Evolutionary conservation across 64 coral and sea anemone genomes (phyloP).

Genomic region (Astreopora myriophthalma): DNA sequence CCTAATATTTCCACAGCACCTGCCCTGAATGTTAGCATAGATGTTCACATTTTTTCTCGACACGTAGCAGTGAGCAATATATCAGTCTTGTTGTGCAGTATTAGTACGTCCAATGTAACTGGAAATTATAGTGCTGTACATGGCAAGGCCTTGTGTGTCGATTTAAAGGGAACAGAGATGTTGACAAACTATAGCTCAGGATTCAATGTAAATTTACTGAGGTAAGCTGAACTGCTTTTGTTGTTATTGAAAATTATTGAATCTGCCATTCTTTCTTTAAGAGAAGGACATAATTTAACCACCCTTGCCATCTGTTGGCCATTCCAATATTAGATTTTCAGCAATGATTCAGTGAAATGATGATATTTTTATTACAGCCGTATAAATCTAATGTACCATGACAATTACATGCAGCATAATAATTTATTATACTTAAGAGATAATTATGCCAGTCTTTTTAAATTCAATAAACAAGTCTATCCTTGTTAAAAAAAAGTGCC

Average conservation of each 20-base stretch:
- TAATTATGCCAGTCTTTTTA: too few relatives aligned
- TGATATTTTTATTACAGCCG: too few relatives aligned
- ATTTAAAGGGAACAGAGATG: slow-evolving; percentile 16
- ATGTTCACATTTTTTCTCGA: neutral
- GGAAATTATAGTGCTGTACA: neutral
- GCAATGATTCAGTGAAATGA: too few relatives aligned
- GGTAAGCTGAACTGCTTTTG: neutral
- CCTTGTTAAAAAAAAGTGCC: too few relatives aligned
- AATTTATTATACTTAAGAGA: too few relatives aligned
- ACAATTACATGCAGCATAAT: too few relatives aligned
- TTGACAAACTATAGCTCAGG: neutral
- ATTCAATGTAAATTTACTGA: neutral
- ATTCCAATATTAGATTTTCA: too few relatives aligned
- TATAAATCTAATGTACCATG: too few relatives aligned
- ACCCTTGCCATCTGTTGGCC: too few relatives aligned
- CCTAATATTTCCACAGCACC: slow-evolving; percentile 47
- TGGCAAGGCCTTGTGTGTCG: neutral
- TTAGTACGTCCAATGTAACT: neutral
- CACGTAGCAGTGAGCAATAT: neutral
- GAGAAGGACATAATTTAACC: too few relatives aligned
- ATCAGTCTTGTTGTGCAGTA: slow-evolving; percentile 11
- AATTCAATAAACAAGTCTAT: too few relatives aligned
- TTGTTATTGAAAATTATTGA: neutral
- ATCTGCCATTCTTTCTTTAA: too few relatives aligned
- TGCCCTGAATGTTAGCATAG: slow-evolving; percentile 40